Percentiles rank a stretch among this genome's conserved stretches.
phyloP scores from a whole-genome alignment of 2,113 vertebrate species.

The Catharus fuscescens region DNA sequence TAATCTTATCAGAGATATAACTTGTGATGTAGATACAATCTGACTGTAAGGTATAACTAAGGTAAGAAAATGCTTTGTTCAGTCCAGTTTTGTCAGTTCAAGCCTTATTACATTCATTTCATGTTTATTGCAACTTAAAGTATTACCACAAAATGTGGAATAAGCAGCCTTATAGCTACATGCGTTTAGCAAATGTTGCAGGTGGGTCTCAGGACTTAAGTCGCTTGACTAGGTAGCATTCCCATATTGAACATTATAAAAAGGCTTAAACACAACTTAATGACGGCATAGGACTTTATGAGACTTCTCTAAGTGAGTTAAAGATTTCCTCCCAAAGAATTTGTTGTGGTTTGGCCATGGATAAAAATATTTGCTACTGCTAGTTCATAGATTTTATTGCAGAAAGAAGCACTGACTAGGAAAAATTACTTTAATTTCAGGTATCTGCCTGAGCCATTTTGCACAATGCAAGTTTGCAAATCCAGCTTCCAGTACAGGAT shows the following conservation, averaged over 20 bases:
- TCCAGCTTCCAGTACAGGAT: not conserved
- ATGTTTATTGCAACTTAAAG: not conserved
- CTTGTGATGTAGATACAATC: not conserved
- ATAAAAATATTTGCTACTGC: not conserved
- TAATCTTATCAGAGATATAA: not conserved
- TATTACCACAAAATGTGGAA: not conserved
- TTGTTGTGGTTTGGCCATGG: not conserved
- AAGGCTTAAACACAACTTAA: not conserved
- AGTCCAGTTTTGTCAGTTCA: not conserved
- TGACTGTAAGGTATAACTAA: not conserved
- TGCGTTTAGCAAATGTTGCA: not conserved
- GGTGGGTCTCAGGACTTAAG: not conserved
- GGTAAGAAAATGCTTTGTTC: not conserved
- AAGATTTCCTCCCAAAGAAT: not conserved
- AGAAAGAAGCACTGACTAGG: not conserved
- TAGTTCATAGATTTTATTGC: not conserved
- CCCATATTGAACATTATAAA: not conserved
- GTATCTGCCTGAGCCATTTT: not conserved
- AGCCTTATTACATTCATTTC: rapidly evolving
- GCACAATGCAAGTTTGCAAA: not conserved
- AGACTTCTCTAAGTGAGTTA: not conserved
- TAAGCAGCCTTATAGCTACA: not conserved
- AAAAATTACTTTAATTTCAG: slow-evolving; percentile 25
- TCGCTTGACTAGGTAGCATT: not conserved
- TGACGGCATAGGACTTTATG: not conserved